phyloP scores from a whole-genome alignment of 2,797 vertebrate species.

The Neomorphus geoffroyi region DNA sequence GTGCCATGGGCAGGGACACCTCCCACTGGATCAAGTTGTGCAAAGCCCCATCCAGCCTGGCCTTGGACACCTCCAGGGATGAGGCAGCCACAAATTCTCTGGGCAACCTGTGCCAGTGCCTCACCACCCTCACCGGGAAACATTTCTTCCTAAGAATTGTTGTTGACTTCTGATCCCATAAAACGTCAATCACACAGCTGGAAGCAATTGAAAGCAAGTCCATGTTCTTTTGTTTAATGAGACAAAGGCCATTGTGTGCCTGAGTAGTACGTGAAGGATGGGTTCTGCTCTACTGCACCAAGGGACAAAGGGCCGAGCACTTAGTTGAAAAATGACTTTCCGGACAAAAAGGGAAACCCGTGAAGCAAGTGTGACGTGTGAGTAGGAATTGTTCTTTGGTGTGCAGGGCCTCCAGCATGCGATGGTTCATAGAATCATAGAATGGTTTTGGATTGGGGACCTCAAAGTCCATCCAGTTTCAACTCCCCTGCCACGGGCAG shows the following conservation, averaged over 20 bases:
- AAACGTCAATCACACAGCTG: constrained; percentile 67
- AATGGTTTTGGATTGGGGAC: too few species aligned
- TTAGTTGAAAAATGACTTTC: constrained; percentile 68
- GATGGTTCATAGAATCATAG: too few species aligned
- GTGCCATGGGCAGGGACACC: too few species aligned
- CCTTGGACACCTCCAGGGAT: too few species aligned
- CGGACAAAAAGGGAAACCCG: constrained; percentile 59
- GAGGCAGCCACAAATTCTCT: too few species aligned
- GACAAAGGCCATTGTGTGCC: constrained; percentile 75
- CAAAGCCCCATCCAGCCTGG: too few species aligned
- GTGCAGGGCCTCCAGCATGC: constrained; percentile 32
- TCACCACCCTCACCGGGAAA: too few species aligned
- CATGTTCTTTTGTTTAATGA: constrained; percentile 72
- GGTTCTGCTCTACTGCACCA: constrained; percentile 20
- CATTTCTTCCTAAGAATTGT: background rate
- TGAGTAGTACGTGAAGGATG: constrained; percentile 53
- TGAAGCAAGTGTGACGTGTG: background rate
- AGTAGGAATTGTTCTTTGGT: constrained; percentile 53
- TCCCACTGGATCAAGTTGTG: too few species aligned
- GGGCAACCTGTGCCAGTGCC: too few species aligned
- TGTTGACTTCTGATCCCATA: constrained; percentile 59
- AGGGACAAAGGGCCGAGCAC: constrained; percentile 61
- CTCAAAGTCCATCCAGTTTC: too few species aligned
- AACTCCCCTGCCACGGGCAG: too few species aligned
- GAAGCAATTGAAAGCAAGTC: constrained; percentile 71